A percentile compares a stretch with the other conserved stretches of the same genome.
Conservation (phyloP, 1,140 invertebrate genomes). For the Dinoponera quadriceps region DNA sequence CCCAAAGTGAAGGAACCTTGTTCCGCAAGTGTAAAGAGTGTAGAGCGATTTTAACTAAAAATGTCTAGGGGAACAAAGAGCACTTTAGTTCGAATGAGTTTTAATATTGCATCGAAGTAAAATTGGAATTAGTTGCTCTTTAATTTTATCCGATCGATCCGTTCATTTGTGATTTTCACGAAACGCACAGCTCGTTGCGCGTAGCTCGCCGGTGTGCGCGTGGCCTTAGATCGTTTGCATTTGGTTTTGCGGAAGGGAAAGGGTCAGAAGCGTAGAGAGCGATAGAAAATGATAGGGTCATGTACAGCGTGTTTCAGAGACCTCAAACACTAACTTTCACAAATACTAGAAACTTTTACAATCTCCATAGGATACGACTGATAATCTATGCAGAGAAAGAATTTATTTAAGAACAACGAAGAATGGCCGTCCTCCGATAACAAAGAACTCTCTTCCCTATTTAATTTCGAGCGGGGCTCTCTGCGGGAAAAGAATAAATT, state of each 20-base stretch:
- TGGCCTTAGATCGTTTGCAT: conserved; percentile 78
- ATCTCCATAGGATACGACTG: too few species aligned
- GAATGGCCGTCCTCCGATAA: too few species aligned
- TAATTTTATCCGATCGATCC: neutral
- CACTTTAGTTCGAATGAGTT: neutral
- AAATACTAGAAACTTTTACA: neutral
- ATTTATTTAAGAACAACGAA: too few species aligned
- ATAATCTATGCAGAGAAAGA: too few species aligned
- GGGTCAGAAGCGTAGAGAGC: conserved; percentile 13
- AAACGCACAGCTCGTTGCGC: conserved; percentile 8
- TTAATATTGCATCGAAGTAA: neutral
- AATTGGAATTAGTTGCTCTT: neutral
- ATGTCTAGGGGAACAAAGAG: neutral
- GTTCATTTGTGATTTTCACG: neutral
- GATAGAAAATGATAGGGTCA: conserved; percentile 15
- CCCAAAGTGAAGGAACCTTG: neutral
- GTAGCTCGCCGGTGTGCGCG: neutral
- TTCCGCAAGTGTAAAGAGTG: neutral
- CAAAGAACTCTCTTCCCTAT: too few species aligned
- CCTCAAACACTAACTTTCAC: neutral
- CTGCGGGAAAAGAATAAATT: too few species aligned
- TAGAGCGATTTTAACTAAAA: too few species aligned
- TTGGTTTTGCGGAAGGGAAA: conserved; percentile 64
- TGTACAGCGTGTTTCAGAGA: conserved; percentile 26
- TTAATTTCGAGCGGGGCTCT: too few species aligned